These are phyloP conservation scores for Tetramorium simillimum DNA, from an alignment of 1,140 invertebrate genomes.

Conservation along the genomic window DNA sequence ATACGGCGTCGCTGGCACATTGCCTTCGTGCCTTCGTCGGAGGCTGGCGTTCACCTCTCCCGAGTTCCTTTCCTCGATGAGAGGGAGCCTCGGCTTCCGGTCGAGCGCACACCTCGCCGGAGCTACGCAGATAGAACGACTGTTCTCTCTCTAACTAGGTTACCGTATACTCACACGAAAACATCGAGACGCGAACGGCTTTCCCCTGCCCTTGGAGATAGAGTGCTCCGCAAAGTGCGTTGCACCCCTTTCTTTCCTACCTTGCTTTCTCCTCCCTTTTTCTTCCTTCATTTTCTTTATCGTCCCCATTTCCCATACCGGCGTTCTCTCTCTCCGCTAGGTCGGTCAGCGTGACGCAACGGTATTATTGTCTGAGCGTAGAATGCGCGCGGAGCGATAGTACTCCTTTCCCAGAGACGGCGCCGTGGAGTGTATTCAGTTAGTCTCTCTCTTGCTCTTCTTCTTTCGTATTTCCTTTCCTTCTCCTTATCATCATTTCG, in stretches of 20 bases:
- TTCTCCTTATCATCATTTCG: constrained; percentile 3
- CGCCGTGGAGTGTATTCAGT: constrained; percentile 27
- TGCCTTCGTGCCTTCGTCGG: constrained; percentile 45
- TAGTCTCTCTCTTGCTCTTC: background rate
- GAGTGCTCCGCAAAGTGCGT: constrained; percentile 45
- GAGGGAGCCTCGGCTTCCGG: constrained; percentile 59
- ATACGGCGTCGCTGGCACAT: constrained; percentile 30
- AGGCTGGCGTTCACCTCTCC: constrained; percentile 10
- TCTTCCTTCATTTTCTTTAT: constrained; percentile 21
- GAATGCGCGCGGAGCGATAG: constrained; percentile 35
- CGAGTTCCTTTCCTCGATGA: constrained; percentile 27
- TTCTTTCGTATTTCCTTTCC: constrained; percentile 44
- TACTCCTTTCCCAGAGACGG: constrained; percentile 34
- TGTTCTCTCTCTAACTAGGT: constrained; percentile 71
- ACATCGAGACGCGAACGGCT: constrained; percentile 50
- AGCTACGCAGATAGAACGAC: constrained; percentile 47
- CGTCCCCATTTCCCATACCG: background rate
- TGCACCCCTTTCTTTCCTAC: background rate
- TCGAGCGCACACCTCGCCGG: constrained; percentile 35
- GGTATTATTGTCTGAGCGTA: constrained; percentile 53
- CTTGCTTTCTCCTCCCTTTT: constrained; percentile 30
- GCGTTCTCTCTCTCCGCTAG: constrained; percentile 14
- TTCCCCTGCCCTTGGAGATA: constrained; percentile 76
- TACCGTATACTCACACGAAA: constrained; percentile 61
- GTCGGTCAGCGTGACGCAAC: constrained; percentile 45